Conservation (phyloP, 53 echinoderm and acorn worm species). For the Hippasteria phrygiana region DNA sequence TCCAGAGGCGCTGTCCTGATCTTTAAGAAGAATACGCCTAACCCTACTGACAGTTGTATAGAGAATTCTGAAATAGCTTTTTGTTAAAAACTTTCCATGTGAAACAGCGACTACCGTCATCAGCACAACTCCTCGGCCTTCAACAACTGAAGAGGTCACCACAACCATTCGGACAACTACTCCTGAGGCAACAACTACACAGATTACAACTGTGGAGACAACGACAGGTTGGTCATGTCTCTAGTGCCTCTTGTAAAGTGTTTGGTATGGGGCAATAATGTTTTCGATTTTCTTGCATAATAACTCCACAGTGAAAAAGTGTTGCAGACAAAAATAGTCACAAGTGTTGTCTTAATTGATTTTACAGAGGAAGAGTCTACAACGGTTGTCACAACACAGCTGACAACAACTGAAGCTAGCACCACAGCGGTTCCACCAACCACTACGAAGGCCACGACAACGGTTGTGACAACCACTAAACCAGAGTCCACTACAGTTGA, state of each 20-base stretch:
- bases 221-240: conserved; percentile 2
- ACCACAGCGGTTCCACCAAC: neutral
- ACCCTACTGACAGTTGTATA: neutral
- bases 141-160: neutral
- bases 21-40: neutral
- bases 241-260: neutral
- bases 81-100: too few species aligned
- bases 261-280: neutral
- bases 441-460: neutral
- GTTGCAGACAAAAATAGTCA: neutral
- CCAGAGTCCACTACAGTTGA: neutral
- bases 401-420: neutral
- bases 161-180: neutral
- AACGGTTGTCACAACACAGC: neutral
- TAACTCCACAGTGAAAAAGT: neutral
- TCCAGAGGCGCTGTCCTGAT: too few species aligned
- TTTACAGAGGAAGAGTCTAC: neutral
- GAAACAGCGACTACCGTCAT: neutral
- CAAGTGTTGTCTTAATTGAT: neutral
- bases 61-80: neutral
- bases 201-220: conserved; percentile 11
- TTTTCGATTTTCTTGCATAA: neutral
- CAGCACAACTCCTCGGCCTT: neutral
- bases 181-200: neutral
- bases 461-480: neutral